A percentile compares a stretch with the other conserved stretches of the same genome.
Conservation (phyloP, 2,888 invertebrate species). For the Fragum fragum region DNA sequence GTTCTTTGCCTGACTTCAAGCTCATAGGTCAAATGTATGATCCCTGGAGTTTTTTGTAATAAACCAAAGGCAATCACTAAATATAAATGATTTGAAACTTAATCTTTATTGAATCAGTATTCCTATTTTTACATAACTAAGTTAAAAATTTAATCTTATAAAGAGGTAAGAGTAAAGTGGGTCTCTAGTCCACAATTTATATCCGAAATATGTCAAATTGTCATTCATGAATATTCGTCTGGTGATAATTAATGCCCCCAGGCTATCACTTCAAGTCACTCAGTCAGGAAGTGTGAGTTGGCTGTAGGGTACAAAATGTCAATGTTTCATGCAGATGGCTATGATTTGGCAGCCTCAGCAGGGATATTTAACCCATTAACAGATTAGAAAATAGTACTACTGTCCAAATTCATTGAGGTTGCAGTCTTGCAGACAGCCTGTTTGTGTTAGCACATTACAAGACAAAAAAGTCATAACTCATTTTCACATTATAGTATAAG, state of each 20-base stretch:
- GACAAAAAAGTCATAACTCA: too few relatives aligned
- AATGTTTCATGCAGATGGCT: conserved; percentile 13
- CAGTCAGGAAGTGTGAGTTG: conserved; percentile 23
- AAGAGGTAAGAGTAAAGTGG: neutral
- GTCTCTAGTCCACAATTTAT: conserved; percentile 6
- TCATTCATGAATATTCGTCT: conserved; percentile 26
- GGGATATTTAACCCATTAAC: neutral
- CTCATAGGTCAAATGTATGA: too few relatives aligned
- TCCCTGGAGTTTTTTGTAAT: too few relatives aligned
- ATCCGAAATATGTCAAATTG: conserved; percentile 17
- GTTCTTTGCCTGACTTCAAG: too few relatives aligned
- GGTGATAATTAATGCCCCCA: neutral
- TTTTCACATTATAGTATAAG: too few relatives aligned
- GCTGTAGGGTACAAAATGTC: conserved; percentile 11
- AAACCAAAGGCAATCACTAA: too few relatives aligned
- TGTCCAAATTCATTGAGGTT: neutral
- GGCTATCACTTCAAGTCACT: neutral
- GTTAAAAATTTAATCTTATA: neutral
- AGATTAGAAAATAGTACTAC: neutral
- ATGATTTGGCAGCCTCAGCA: neutral
- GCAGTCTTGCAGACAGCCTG: neutral
- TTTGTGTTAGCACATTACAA: too few relatives aligned
- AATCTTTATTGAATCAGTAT: too few relatives aligned
- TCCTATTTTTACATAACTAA: too few relatives aligned
- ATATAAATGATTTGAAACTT: too few relatives aligned